Evolutionary conservation across 2,113 vertebrate species (phyloP).

Genomic region (Candoia aspera): DNA sequence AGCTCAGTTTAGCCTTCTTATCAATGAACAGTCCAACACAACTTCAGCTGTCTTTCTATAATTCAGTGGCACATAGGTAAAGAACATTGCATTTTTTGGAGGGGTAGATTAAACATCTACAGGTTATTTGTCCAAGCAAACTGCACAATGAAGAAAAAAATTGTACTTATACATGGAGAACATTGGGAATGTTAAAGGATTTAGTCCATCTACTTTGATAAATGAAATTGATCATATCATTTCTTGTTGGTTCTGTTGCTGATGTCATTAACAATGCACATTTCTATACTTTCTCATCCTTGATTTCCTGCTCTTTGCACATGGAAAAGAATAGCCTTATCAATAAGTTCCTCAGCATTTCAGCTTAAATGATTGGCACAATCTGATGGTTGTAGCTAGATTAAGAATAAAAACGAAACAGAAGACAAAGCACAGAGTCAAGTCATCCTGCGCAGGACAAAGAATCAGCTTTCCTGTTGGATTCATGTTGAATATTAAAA

Average conservation of each 20-base stretch:
- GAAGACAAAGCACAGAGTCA: conserved; percentile 2
- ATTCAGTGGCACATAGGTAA: neutral
- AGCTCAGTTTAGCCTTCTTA: neutral
- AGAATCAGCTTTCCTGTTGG: accelerated
- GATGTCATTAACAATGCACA: neutral
- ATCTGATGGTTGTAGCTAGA: neutral
- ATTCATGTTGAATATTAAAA: conserved; percentile 21
- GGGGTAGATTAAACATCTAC: neutral
- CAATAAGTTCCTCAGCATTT: neutral
- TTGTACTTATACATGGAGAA: neutral
- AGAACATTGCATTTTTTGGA: neutral
- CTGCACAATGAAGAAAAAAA: neutral
- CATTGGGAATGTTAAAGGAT: neutral
- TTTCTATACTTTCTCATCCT: neutral
- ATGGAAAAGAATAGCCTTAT: neutral
- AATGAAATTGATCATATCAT: neutral
- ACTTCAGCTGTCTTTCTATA: neutral
- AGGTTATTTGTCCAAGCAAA: neutral
- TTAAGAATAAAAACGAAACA: neutral
- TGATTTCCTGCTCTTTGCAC: neutral
- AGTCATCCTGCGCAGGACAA: neutral
- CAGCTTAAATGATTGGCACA: neutral
- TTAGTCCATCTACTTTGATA: neutral
- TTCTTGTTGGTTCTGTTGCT: neutral
- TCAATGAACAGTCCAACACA: neutral